These are phyloP conservation scores for Chironomus tepperi DNA, from an alignment of 1,140 invertebrate species.

Conservation along the genomic window DNA sequence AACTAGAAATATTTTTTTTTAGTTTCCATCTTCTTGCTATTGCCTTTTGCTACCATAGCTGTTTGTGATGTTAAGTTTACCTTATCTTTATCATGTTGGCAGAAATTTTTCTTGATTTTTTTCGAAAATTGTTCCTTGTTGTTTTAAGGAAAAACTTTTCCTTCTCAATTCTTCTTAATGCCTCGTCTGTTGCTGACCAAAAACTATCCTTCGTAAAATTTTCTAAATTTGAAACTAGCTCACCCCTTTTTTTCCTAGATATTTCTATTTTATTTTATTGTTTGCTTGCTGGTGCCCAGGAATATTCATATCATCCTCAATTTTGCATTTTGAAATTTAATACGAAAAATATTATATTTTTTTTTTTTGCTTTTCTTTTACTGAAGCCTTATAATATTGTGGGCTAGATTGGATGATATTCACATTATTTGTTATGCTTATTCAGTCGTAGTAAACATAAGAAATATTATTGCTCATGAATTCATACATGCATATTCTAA, in stretches of 20 bases:
- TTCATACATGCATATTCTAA: too few species aligned
- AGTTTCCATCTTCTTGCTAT: neutral
- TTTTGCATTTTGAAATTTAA: too few species aligned
- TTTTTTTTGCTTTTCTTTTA: too few species aligned
- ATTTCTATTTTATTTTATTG: neutral
- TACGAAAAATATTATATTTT: too few species aligned
- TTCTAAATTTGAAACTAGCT: constrained; percentile 14
- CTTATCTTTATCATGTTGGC: neutral
- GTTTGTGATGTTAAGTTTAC: neutral
- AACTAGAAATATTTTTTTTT: too few species aligned
- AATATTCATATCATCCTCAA: neutral
- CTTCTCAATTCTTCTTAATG: neutral
- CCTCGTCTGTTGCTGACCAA: neutral
- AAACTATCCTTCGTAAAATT: neutral
- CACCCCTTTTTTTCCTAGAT: neutral
- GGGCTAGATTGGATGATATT: too few species aligned
- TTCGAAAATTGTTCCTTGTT: neutral
- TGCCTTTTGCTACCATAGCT: neutral
- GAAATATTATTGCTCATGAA: too few species aligned
- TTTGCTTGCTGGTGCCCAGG: neutral
- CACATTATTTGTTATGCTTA: too few species aligned
- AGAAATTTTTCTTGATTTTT: neutral
- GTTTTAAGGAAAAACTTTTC: neutral
- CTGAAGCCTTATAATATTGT: too few species aligned
- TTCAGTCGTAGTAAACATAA: too few species aligned